phyloP scores from a whole-genome alignment of 2,888 invertebrate genomes.

The Carabus problematicus region DNA sequence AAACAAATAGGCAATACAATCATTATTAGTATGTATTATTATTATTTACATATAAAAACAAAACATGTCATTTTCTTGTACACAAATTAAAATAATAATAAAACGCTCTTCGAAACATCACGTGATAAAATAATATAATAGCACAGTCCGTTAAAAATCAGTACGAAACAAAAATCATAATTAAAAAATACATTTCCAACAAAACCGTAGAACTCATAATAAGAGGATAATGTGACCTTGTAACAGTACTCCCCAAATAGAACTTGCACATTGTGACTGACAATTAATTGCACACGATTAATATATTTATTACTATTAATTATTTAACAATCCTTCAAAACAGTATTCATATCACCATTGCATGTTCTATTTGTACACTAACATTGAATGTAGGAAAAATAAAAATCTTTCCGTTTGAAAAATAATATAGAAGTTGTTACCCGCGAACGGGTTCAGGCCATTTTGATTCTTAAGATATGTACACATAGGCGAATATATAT shows the following conservation, averaged over 20 bases:
- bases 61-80: conserved; percentile 40
- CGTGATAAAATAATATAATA: conserved; percentile 23
- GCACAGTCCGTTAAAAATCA: conserved; percentile 23
- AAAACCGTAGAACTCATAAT: conserved; percentile 34
- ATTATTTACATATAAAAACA: conserved; percentile 40
- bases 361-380: conserved; percentile 7
- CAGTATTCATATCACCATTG: conserved; percentile 7
- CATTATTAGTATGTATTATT: conserved; percentile 28
- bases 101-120: neutral
- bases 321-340: neutral
- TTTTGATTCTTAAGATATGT: conserved; percentile 25
- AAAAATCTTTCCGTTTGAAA: too few relatives aligned
- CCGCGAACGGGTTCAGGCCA: conserved; percentile 21
- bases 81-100: conserved; percentile 19
- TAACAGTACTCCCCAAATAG: neutral
- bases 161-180: too few relatives aligned
- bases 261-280: conserved; percentile 3
- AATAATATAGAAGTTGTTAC: conserved; percentile 1
- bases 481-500: neutral
- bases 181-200: conserved; percentile 33
- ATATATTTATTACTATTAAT: conserved; percentile 3
- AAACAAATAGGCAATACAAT: conserved; percentile 23
- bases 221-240: conserved; percentile 26
- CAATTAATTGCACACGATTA: conserved; percentile 7
- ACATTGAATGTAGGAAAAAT: conserved; percentile 2